Conservation (phyloP, 2,888 invertebrate genomes). For the Acleris emargana region DNA sequence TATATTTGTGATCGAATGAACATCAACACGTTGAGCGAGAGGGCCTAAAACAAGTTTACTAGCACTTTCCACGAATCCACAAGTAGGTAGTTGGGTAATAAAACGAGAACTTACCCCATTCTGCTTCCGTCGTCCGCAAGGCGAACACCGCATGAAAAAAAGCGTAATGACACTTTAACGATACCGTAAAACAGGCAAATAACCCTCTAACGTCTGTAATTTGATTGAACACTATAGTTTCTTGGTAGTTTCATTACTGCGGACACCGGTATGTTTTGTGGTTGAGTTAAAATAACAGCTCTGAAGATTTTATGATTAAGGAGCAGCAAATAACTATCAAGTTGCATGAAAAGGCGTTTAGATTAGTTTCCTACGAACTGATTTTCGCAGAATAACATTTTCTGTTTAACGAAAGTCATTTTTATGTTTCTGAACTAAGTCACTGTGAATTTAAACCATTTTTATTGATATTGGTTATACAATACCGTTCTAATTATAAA, state of each 20-base stretch:
- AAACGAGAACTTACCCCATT: slow-evolving; percentile 83
- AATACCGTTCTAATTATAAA: no score
- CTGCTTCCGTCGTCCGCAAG: slow-evolving; percentile 66
- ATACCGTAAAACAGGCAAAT: slow-evolving; percentile 68
- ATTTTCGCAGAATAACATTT: no score
- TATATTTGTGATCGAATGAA: slow-evolving; percentile 40
- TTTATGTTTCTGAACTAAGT: no score
- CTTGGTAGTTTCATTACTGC: slow-evolving; percentile 49
- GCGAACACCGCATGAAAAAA: slow-evolving; percentile 77
- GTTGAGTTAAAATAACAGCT: no score
- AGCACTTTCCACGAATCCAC: slow-evolving; percentile 62
- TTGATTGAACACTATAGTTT: slow-evolving; percentile 70
- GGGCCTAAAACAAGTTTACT: slow-evolving; percentile 44
- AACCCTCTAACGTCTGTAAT: slow-evolving; percentile 51
- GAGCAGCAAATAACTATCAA: no score
- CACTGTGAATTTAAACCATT: no score
- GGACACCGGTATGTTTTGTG: no score
- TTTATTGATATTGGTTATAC: no score
- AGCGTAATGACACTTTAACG: slow-evolving; percentile 75
- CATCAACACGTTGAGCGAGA: slow-evolving; percentile 41
- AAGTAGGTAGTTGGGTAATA: slow-evolving; percentile 65
- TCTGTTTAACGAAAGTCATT: no score
- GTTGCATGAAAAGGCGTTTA: no score
- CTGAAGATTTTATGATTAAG: no score
- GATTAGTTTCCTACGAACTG: no score